Conservation (phyloP, 1,140 invertebrate genomes). For the Proales similis region DNA sequence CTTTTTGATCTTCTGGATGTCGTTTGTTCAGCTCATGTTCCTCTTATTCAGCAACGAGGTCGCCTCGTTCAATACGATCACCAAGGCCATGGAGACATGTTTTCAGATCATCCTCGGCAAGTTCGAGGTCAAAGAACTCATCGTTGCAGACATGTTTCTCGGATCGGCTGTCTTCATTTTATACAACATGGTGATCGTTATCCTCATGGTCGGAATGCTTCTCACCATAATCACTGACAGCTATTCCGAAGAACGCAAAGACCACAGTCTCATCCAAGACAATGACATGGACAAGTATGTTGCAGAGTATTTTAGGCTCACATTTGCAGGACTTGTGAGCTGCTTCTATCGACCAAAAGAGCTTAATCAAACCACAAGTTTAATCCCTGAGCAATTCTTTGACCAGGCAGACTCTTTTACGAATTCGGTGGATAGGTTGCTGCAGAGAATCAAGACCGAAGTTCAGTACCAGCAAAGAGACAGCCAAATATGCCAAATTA, state of each 20-base stretch:
- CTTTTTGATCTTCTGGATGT: neutral
- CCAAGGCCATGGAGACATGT: neutral
- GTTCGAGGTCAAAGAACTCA: neutral
- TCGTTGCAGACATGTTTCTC: neutral
- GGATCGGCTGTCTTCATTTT: neutral
- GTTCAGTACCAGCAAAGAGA: too few relatives aligned
- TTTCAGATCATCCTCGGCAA: slow-evolving; percentile 7
- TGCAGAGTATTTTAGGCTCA: too few relatives aligned
- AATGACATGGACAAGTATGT: too few relatives aligned
- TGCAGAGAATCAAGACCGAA: too few relatives aligned
- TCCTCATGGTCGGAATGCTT: neutral
- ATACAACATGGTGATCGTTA: neutral
- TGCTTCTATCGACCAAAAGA: too few relatives aligned
- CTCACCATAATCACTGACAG: slow-evolving; percentile 14
- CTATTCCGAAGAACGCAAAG: slow-evolving; percentile 3
- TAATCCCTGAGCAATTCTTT: too few relatives aligned
- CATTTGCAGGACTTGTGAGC: too few relatives aligned
- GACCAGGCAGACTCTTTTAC: too few relatives aligned
- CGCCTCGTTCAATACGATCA: neutral
- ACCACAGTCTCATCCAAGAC: too few relatives aligned
- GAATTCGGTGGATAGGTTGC: too few relatives aligned
- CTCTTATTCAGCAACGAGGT: neutral
- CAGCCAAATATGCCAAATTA: too few relatives aligned
- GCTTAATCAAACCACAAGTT: too few relatives aligned
- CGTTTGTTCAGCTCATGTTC: neutral